Base-by-base conservation (phyloP, 2,888 invertebrate species). In the Pristionchus fissidentatus region DNA sequence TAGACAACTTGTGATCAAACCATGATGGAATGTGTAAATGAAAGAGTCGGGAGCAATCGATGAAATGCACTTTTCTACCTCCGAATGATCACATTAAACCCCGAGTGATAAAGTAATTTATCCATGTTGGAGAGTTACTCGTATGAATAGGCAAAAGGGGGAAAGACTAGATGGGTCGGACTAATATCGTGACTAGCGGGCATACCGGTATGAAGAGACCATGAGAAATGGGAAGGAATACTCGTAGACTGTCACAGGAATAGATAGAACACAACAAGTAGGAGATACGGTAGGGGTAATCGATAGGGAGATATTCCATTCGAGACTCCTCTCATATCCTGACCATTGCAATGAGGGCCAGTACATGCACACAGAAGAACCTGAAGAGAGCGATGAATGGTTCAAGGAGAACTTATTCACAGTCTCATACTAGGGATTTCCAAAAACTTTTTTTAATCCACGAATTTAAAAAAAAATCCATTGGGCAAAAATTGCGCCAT, bases 331-430 rank as follows among this genome's bases (percentile, higher is more conserved):
- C 55, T 55, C 89, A 90, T 90, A 62, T 90, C 89, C 46, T 87
- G 85, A 13, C 87, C 86, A 62, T 90, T 90, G 82, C 90, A 90
- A 41, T 87, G 85, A 55, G 88, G 86, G 1, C 90, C 90, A 43
- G 86, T 83, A 70, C 90, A 90, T 15, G 90, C 85, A 87, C 90
- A 90, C 81, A 90, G 86, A 66, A 88, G 87, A 35, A 90, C 90
- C 90, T 90, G 85, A 79, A 88, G n/a, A 84, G 22, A 70, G 46
- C 55, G 15, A 19, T 66, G 66, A 32, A 35, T 49, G 49, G 19
- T 49, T 49, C 13, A 49, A 15, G n/a, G n/a, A n/a, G n/a, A n/a
- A n/a, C n/a, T n/a, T n/a, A n/a, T n/a, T n/a, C n/a, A n/a, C n/a
- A n/a, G n/a, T n/a, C n/a, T n/a, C n/a, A n/a, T n/a, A n/a, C n/a